Evolutionary conservation across 2,797 vertebrate genomes (phyloP), one percentile per base, ranked within the genome.

Genomic region (Oceanodroma leucorhoa): DNA sequence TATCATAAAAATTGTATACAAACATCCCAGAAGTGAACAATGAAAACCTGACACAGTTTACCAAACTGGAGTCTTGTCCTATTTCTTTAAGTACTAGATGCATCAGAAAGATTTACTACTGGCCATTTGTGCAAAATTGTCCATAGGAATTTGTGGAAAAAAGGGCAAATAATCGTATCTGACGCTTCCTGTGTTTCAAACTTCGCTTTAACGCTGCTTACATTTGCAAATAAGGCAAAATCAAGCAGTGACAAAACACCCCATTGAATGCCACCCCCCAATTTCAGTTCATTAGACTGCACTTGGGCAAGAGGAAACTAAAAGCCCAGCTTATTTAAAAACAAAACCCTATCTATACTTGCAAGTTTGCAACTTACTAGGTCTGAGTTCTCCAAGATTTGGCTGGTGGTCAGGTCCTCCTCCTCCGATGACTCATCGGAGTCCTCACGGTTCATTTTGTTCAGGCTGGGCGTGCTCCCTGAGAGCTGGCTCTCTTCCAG

Each of bases 381-480:
- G 77, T 98, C 97, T 11, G 99, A 99, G 92, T 98, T 99, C 85
- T 99, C 99, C 78, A 99, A 98, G 96, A 99, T 99, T 97, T 99
- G 99, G 98, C 99, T 99, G 61, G 99, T 98, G 32, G 99, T 99
- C 83, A 99, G 98, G 40, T 99, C 99, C 89, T 99, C 99, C 97
- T 99, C 99, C 96, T 99, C 99, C 0, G 99, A 99, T 32, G 99
- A 99, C 94, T 99, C 99, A 69, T 99, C 99, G 0, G 99, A 99
- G 94, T 99, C 99, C 83, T 98, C 98, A 1, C 69, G 98, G 97
- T 99, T 98, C 88, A 99, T 98, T 71, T 99, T 99, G 80, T 97
- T 98, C 57, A 99, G 98, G 95, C 99, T 99, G 94, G 99, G 99
- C n/a, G 98, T 99, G 97, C 99, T 99, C 97, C 99, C 99, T 0